Evolutionary conservation across 2,888 invertebrate genomes (phyloP), one percentile per base, ranked within the genome.

Genomic region (Corythucha ciliata): DNA sequence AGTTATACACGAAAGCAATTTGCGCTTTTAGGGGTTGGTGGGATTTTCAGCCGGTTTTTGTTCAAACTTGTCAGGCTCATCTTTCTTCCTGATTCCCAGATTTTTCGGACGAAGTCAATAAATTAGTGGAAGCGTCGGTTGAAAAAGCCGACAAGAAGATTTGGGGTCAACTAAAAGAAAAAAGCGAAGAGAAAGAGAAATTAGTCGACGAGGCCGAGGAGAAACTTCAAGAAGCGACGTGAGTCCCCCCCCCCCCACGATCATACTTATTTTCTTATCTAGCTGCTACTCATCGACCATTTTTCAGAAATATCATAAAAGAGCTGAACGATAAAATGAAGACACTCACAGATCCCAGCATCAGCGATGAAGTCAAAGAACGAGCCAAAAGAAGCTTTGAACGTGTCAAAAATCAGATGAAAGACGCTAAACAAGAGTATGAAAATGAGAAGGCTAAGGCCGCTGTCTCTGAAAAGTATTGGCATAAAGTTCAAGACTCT

Each of bases 401-500:
- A 14, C 66, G 66, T 44, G 64, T 78, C 16, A 64, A 72, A 5
- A 70, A 73, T 0, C 81, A 83, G 79, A 78, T 0, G 1, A 68
- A 70, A 22, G 66, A 65, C 0, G 79, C 78, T 0, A 80, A 80
- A 61, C 70, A 72, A 4, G 72, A 72, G 6, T 78, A 78, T 50
- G 76, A 76, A 20, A 65, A 67, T 0, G 79, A 79, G 54, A 64
- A 72, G 37, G 74, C 75, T 22, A 70, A 71, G 39, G 71, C 80
- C 0, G 74, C 73, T 39, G 70, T 89, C 1, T 77, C 83, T 16
- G 83, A 87, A 57, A 81, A 79, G 62, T 92, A 87, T 65, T 88
- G 89, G 81, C 80, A 79, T 47, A 80, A 86, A 70, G 86, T 87
- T 25, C 72, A 72, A 47, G 66, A 70, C 53, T 71, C 72, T 1